These are phyloP conservation scores for Catostylus mosaicus DNA, from an alignment of 30 jellyfish, hydroid and myxozoan species.

Conservation along the genomic window DNA sequence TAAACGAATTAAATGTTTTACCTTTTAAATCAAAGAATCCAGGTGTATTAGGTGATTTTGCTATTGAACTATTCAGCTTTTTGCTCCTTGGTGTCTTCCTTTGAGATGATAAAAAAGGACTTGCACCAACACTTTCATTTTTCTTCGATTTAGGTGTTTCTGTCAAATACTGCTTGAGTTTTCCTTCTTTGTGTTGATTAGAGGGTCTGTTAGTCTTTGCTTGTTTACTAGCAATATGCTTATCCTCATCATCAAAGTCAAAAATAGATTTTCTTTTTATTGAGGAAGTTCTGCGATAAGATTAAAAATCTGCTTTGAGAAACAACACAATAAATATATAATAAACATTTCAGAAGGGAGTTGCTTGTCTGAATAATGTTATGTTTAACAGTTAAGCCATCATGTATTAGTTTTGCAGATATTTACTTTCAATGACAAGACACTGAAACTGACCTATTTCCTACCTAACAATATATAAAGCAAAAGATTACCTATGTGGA, in stretches of 20 bases:
- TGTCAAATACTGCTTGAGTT: not conserved
- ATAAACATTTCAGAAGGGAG: too few species aligned
- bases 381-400: too few species aligned
- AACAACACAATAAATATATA: too few species aligned
- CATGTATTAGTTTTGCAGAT: too few species aligned
- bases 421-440: too few species aligned
- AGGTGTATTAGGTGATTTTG: slow-evolving; percentile 55
- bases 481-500: not conserved
- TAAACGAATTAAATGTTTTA: not conserved
- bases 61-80: not conserved
- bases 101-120: not conserved
- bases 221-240: not conserved
- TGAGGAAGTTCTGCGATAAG: slow-evolving; percentile 2
- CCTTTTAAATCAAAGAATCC: slow-evolving; percentile 46
- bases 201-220: not conserved
- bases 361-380: too few species aligned
- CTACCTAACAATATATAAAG: too few species aligned
- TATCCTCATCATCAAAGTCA: slow-evolving; percentile 35
- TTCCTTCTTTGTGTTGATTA: not conserved
- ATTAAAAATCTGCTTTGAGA: too few species aligned
- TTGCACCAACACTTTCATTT: not conserved
- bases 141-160: not conserved
- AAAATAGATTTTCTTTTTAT: slow-evolving; percentile 47
- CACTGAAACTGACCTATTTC: too few species aligned
- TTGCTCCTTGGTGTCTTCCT: slow-evolving; percentile 10